Conservation (phyloP, 2,797 vertebrate genomes). For the Pelodytes ibericus region DNA sequence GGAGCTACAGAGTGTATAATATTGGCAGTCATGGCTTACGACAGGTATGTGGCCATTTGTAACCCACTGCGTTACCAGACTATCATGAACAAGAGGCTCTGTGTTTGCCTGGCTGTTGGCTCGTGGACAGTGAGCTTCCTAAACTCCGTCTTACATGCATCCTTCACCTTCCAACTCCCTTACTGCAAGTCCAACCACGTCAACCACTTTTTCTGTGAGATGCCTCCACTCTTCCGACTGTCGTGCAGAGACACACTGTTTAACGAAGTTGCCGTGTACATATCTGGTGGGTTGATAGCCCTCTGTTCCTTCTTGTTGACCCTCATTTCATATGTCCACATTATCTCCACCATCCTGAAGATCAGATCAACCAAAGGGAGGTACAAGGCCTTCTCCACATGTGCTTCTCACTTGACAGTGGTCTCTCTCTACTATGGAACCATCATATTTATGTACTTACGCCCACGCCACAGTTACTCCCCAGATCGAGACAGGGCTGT, state of each 20-base stretch:
- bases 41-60: slow-evolving; percentile 43
- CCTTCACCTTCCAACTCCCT: slow-evolving; percentile 29
- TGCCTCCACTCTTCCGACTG: slow-evolving; percentile 37
- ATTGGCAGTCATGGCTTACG: slow-evolving; percentile 36
- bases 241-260: slow-evolving; percentile 39
- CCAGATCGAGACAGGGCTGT: slow-evolving; percentile 29
- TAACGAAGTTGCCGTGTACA: slow-evolving; percentile 35
- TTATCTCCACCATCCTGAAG: slow-evolving; percentile 39
- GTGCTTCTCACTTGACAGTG: slow-evolving; percentile 34
- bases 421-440: slow-evolving; percentile 38
- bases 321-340: slow-evolving; percentile 20
- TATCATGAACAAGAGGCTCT: slow-evolving; percentile 27
- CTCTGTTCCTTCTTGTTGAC: slow-evolving; percentile 32
- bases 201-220: slow-evolving; percentile 42
- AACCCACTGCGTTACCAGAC: slow-evolving; percentile 21
- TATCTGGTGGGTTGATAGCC: slow-evolving; percentile 22
- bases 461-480: slow-evolving; percentile 26
- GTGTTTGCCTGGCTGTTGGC: neutral
- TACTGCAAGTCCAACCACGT: slow-evolving; percentile 39
- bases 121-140: slow-evolving; percentile 33
- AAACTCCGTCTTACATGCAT: slow-evolving; percentile 10
- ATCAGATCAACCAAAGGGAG: slow-evolving; percentile 23
- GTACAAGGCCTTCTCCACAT: slow-evolving; percentile 39
- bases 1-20: slow-evolving; percentile 31
- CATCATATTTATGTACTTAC: slow-evolving; percentile 41